Percentiles rank a stretch among this genome's conserved stretches.
These are phyloP conservation scores for Apteryx mantelli DNA, from an alignment of 2,113 vertebrate genomes.

Conservation along the genomic window DNA sequence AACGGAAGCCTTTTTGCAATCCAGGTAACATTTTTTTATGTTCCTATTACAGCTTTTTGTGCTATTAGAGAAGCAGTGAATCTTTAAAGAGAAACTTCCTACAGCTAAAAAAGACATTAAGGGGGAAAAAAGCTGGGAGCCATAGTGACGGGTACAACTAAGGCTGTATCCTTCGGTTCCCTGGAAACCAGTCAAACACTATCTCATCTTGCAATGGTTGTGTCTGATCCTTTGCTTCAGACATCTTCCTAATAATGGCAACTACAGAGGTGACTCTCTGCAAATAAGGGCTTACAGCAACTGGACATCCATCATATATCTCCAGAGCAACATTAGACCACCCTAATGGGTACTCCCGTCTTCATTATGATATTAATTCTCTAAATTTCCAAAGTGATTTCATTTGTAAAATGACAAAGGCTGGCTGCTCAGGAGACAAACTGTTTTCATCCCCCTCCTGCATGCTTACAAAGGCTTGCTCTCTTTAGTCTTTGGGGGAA, in stretches of 20 bases:
- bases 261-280: slow-evolving; percentile 93
- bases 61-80: slow-evolving; percentile 78
- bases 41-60: slow-evolving; percentile 71
- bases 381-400: slow-evolving; percentile 93
- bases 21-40: slow-evolving; percentile 73
- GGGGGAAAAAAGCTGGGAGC: slow-evolving; percentile 86
- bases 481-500: slow-evolving; percentile 82
- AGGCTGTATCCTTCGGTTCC: slow-evolving; percentile 85
- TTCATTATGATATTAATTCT: slow-evolving; percentile 99
- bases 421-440: slow-evolving; percentile 90
- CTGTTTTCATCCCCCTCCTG: slow-evolving; percentile 88
- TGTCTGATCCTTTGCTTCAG: slow-evolving; percentile 89
- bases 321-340: slow-evolving; percentile 95
- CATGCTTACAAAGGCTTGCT: slow-evolving; percentile 82
- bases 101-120: slow-evolving; percentile 84
- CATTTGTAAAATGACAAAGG: slow-evolving; percentile 94
- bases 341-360: slow-evolving; percentile 93
- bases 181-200: slow-evolving; percentile 95
- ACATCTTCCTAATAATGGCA: slow-evolving; percentile 95
- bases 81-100: slow-evolving; percentile 84
- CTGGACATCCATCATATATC: slow-evolving; percentile 94
- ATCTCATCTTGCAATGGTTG: slow-evolving; percentile 87
- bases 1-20: slow-evolving; percentile 57
- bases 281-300: slow-evolving; percentile 94
- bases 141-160: slow-evolving; percentile 89